Base-by-base conservation (phyloP, 2,113 vertebrate genomes). In the Bathybates hornii region DNA sequence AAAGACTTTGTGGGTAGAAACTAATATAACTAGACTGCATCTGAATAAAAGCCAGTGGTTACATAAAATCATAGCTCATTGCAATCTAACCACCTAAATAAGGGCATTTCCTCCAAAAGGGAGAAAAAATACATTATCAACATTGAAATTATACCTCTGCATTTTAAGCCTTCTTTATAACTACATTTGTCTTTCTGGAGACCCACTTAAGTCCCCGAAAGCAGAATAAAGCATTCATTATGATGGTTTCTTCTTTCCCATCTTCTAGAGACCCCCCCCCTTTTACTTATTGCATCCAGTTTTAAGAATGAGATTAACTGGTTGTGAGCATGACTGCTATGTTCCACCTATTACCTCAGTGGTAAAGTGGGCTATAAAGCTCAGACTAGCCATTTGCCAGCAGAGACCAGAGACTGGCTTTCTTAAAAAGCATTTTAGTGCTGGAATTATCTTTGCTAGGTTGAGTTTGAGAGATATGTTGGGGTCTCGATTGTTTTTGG, bases 301-400 rank as follows among this genome's bases (percentile, higher is more conserved):
- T 89, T 85, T 45, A 91, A 87, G 54, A 71, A 81, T 81, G 29
- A 89, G 59, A 93, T 94, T 83, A 89, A 91, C 79, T 81, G 59
- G 57, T 86, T 43, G 32, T 38, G 68, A 63, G 81, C 76, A 71
- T 71, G 68, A 90, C 73, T 87, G 86, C 80, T 89, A 57, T 9
- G 24, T 80, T 84, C 38, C 84, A 24, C 71, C 59, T 19, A 68
- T 86, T 90, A 89, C 61, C 50, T 83, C 80, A 2, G 36, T 83
- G 63, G 89, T 89, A 79, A 90, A 92, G 89, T 36, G 71, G 57
- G 29, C 86, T 54, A 80, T 92, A 82, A 91, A 91, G 54, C 13
- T 68, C 79, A 90, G 84, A 84, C 54, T 81, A 78, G 61, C 63
- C 71, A 86, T 92, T 92, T 89, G 81, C 32, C 81, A 27, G 17